These are phyloP conservation scores for Miniopterus natalensis DNA, from an alignment of 2,113 vertebrate genomes.

Conservation along the genomic window DNA sequence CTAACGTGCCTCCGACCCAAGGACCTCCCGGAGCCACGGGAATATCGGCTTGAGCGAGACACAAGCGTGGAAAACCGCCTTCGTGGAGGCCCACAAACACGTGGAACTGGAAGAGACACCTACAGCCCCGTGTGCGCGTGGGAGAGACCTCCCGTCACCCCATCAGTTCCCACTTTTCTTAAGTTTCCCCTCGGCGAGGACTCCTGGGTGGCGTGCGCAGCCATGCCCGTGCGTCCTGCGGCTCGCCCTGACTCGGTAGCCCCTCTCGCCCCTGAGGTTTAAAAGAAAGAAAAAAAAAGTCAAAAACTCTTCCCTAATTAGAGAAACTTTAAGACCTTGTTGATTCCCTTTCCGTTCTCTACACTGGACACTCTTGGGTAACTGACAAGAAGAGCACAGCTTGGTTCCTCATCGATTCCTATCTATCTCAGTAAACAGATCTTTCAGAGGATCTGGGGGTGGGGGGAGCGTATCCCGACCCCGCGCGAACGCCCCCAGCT, in stretches of 20 bases:
- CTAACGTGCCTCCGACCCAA: not conserved
- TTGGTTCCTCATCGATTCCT: not conserved
- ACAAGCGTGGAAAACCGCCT: not conserved
- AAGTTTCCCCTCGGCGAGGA: conserved; percentile 17
- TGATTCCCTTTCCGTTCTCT: not conserved
- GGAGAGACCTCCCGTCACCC: conserved; percentile 55
- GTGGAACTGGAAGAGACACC: conserved; percentile 53
- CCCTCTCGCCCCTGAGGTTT: not conserved
- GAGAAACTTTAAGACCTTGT: conserved; percentile 63
- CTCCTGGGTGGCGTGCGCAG: not conserved
- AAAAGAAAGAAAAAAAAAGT: not conserved
- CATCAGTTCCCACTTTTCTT: conserved; percentile 11
- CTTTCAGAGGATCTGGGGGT: not conserved
- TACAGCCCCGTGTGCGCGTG: not conserved
- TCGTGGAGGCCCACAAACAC: conserved; percentile 46
- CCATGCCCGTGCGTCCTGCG: not conserved
- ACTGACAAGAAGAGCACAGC: conserved; percentile 29
- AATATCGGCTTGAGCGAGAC: not conserved
- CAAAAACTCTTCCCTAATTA: conserved; percentile 5
- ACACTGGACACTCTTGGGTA: not conserved
- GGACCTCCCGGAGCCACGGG: not conserved
- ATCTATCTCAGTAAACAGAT: not conserved
- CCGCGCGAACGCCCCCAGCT: conserved; percentile 1
- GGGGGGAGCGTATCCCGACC: not conserved
- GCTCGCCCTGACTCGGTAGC: not conserved